These are phyloP conservation scores for Trichopoda pennipes DNA, from an alignment of 2,888 invertebrate genomes.

Conservation along the genomic window DNA sequence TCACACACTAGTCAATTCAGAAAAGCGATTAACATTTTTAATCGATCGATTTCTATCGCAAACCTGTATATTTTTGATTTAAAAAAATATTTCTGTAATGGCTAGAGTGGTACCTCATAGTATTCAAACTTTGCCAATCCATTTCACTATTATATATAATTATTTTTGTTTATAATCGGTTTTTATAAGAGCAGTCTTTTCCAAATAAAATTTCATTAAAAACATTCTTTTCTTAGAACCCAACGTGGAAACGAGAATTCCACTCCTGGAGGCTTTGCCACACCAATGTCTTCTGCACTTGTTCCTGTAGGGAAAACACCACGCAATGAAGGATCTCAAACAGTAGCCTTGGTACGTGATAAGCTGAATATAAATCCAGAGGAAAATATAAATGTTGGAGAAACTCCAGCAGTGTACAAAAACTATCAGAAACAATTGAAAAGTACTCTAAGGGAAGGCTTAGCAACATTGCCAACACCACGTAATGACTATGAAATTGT, in stretches of 20 bases:
- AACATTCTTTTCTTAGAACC: slow-evolving; percentile 81
- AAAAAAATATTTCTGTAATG: too few species aligned
- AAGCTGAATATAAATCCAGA: slow-evolving; percentile 97
- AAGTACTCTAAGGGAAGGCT: slow-evolving; percentile 88
- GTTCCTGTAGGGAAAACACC: slow-evolving; percentile 78
- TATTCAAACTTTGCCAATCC: too few species aligned
- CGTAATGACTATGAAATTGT: slow-evolving; percentile 99
- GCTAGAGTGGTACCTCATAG: too few species aligned
- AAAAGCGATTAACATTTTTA: too few species aligned
- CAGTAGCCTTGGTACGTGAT: slow-evolving; percentile 92
- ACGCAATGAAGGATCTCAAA: slow-evolving; percentile 76
- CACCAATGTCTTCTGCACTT: slow-evolving; percentile 82
- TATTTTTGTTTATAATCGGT: too few species aligned
- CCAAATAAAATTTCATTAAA: too few species aligned
- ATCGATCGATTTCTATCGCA: too few species aligned
- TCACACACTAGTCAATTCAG: too few species aligned
- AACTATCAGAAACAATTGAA: slow-evolving; percentile 88
- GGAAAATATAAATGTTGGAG: slow-evolving; percentile 86
- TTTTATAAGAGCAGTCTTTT: too few species aligned
- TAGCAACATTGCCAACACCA: slow-evolving; percentile 92
- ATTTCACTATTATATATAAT: too few species aligned
- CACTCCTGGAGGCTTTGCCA: slow-evolving; percentile 84
- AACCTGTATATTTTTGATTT: too few species aligned
- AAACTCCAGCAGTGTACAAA: slow-evolving; percentile 86
- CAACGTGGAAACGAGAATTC: slow-evolving; percentile 85